Evolutionary conservation across 2,113 vertebrate genomes (phyloP).

Genomic region (Fulmarus glacialis): DNA sequence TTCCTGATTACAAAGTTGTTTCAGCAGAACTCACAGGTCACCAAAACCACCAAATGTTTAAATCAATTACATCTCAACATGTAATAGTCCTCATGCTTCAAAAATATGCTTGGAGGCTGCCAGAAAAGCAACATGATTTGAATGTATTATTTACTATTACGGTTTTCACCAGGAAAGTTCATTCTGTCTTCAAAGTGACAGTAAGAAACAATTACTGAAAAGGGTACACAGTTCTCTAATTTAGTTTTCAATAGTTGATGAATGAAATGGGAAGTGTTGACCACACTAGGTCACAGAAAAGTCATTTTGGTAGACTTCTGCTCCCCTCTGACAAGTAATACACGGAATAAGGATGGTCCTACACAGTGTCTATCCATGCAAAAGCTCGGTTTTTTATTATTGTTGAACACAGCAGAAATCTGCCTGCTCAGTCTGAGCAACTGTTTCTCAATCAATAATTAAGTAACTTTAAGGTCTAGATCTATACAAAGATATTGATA

Average conservation of each 20-base stretch:
- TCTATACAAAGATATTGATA: constrained; percentile 93
- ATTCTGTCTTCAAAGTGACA: background rate
- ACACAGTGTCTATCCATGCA: constrained; percentile 69
- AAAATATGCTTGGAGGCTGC: background rate
- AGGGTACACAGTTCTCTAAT: constrained; percentile 5
- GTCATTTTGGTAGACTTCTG: constrained; percentile 66
- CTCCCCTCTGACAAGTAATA: constrained; percentile 72
- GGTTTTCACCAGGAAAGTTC: background rate
- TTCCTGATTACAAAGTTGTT: background rate
- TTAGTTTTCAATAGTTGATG: constrained; percentile 17
- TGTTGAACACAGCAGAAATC: constrained; percentile 77
- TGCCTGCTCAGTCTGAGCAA: constrained; percentile 83
- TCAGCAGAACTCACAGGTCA: background rate
- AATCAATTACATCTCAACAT: background rate
- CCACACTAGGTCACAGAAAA: constrained; percentile 72
- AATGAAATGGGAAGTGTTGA: constrained; percentile 19
- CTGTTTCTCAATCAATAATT: constrained; percentile 90
- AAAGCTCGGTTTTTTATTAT: constrained; percentile 77
- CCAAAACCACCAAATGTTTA: background rate
- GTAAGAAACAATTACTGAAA: constrained; percentile 11
- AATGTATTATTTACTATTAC: background rate
- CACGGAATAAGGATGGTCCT: constrained; percentile 60
- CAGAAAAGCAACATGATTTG: background rate
- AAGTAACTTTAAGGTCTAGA: constrained; percentile 84
- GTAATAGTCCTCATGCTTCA: background rate